phyloP scores from a whole-genome alignment of 2,888 invertebrate genomes.

The Drosophila recens region DNA sequence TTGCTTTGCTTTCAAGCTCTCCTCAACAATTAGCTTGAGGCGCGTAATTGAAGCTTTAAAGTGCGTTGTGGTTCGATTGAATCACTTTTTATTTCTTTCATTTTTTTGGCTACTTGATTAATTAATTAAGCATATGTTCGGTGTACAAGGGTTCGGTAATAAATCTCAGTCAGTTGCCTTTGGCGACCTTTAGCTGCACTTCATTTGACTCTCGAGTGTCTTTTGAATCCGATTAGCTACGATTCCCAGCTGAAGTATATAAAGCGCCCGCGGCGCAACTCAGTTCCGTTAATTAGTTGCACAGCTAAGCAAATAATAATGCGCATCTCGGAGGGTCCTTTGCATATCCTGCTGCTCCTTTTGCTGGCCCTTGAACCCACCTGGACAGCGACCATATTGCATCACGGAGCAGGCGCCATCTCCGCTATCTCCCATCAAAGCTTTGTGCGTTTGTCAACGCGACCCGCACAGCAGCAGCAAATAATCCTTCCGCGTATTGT shows the following conservation, averaged over 20 bases:
- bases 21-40: constrained; percentile 58
- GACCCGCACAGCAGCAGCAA: background rate
- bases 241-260: constrained; percentile 37
- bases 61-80: constrained; percentile 57
- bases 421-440: constrained; percentile 86
- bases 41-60: constrained; percentile 67
- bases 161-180: constrained; percentile 21
- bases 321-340: constrained; percentile 26
- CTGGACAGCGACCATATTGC: constrained; percentile 61
- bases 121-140: constrained; percentile 59
- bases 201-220: constrained; percentile 63
- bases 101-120: constrained; percentile 59
- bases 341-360: constrained; percentile 9
- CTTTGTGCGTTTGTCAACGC: constrained; percentile 83
- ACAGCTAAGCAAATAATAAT: constrained; percentile 48
- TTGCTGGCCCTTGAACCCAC: constrained; percentile 16
- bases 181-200: constrained; percentile 64
- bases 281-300: constrained; percentile 64
- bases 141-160: constrained; percentile 34
- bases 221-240: constrained; percentile 48
- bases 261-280: constrained; percentile 53
- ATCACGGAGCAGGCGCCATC: constrained; percentile 84
- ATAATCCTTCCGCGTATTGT: constrained; percentile 36
- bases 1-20: background rate
- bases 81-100: constrained; percentile 23